These are phyloP conservation scores for Mallotus villosus DNA, from an alignment of 2,797 vertebrate genomes.

Conservation along the genomic window DNA sequence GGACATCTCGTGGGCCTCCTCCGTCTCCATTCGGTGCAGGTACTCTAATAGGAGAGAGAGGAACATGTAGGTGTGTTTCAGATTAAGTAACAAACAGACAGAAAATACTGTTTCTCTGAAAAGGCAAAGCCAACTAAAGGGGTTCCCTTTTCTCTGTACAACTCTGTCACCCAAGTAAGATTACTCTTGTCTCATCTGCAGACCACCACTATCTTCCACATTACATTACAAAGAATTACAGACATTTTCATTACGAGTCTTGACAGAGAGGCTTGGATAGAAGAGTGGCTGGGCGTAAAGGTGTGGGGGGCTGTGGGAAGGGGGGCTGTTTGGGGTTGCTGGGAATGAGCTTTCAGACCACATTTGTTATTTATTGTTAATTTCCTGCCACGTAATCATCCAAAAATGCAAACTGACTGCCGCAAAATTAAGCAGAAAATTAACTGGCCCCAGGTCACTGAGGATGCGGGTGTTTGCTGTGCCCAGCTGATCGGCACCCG, in stretches of 20 bases:
- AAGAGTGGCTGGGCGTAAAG: slow-evolving; percentile 37
- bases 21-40: slow-evolving; percentile 95
- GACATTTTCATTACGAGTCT: slow-evolving; percentile 87
- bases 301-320: background rate
- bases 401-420: slow-evolving; percentile 99
- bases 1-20: slow-evolving; percentile 96
- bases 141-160: slow-evolving; percentile 70
- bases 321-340: slow-evolving; percentile 17
- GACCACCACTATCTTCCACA: slow-evolving; percentile 87
- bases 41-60: slow-evolving; percentile 75
- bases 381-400: slow-evolving; percentile 99
- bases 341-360: slow-evolving; percentile 79
- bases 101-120: slow-evolving; percentile 77
- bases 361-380: slow-evolving; percentile 99
- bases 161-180: slow-evolving; percentile 77
- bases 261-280: slow-evolving; percentile 60
- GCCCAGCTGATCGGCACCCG: slow-evolving; percentile 94
- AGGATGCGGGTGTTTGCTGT: slow-evolving; percentile 88
- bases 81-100: slow-evolving; percentile 83
- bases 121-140: slow-evolving; percentile 64
- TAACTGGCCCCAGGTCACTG: slow-evolving; percentile 98
- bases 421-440: slow-evolving; percentile 99
- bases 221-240: slow-evolving; percentile 97
- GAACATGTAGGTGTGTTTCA: slow-evolving; percentile 57
- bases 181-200: slow-evolving; percentile 80